These are phyloP conservation scores for Huso huso DNA, from an alignment of 2,797 vertebrate species.

Conservation along the genomic window DNA sequence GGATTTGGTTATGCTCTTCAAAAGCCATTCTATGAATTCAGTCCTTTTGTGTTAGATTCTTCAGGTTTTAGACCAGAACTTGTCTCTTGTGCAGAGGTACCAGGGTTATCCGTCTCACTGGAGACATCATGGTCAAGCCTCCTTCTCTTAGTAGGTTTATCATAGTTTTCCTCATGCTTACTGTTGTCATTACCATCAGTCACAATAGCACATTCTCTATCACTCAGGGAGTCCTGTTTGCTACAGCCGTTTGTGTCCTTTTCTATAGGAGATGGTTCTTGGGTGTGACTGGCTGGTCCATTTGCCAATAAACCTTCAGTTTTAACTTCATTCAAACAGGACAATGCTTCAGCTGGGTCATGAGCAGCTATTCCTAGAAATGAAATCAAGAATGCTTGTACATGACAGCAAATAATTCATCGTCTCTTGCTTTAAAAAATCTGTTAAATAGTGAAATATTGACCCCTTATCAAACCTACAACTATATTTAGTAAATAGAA, in stretches of 20 bases:
- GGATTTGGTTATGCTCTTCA: constrained; percentile 25
- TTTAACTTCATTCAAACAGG: constrained; percentile 55
- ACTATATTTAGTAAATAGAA: not conserved
- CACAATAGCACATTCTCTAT: constrained; percentile 51
- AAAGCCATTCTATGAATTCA: constrained; percentile 24
- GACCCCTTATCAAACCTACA: no score
- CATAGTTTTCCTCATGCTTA: constrained; percentile 54
- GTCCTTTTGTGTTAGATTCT: constrained; percentile 37
- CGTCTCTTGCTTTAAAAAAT: no score
- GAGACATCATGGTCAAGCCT: constrained; percentile 63
- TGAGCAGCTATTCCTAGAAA: constrained; percentile 64
- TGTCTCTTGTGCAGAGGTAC: constrained; percentile 52
- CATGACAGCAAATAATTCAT: no score
- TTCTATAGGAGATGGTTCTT: constrained; percentile 51
- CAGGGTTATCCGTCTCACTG: constrained; percentile 64
- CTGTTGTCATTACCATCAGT: constrained; percentile 47
- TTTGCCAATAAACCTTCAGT: constrained; percentile 63
- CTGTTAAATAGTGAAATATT: no score
- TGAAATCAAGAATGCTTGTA: not conserved
- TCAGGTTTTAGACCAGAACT: constrained; percentile 51
- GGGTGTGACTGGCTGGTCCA: constrained; percentile 54
- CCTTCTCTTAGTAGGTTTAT: constrained; percentile 73
- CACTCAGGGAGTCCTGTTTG: constrained; percentile 42
- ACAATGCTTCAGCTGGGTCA: constrained; percentile 45
- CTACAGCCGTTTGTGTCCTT: constrained; percentile 76